Evolutionary conservation across 1,140 invertebrate genomes (phyloP).

Genomic region (Forficula auricularia): DNA sequence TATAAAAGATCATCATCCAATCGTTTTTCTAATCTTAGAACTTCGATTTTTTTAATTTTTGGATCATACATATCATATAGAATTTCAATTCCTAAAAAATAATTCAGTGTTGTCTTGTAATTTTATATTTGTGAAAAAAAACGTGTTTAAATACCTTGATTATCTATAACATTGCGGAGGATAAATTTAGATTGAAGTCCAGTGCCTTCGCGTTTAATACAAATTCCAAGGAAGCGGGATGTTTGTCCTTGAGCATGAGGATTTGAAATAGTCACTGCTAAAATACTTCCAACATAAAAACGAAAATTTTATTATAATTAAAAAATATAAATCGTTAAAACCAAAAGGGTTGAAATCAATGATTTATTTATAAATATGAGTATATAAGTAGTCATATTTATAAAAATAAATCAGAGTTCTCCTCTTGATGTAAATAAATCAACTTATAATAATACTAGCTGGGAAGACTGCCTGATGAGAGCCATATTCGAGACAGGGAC

Average conservation of each 20-base stretch:
- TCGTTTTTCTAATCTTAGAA: constrained; percentile 78
- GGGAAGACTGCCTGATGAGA: background rate
- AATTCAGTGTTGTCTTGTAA: constrained; percentile 11
- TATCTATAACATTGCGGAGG: constrained; percentile 83
- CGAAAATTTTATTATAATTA: constrained; percentile 2
- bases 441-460: background rate
- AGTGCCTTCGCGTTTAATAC: constrained; percentile 62
- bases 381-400: background rate
- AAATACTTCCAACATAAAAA: constrained; percentile 52
- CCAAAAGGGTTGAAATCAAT: background rate
- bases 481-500: too few species aligned
- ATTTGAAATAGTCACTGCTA: constrained; percentile 85
- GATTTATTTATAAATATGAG: background rate
- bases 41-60: constrained; percentile 73
- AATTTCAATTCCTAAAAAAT: constrained; percentile 58
- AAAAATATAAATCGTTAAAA: background rate
- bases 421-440: background rate
- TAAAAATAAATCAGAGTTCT: background rate
- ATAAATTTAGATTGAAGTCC: constrained; percentile 72
- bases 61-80: constrained; percentile 89
- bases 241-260: constrained; percentile 66
- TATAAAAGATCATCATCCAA: constrained; percentile 82
- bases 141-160: constrained; percentile 38
- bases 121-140: constrained; percentile 1
- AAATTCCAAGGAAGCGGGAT: constrained; percentile 90